These are phyloP conservation scores for Scomber japonicus DNA, from an alignment of 2,113 vertebrate genomes.

Conservation along the genomic window DNA sequence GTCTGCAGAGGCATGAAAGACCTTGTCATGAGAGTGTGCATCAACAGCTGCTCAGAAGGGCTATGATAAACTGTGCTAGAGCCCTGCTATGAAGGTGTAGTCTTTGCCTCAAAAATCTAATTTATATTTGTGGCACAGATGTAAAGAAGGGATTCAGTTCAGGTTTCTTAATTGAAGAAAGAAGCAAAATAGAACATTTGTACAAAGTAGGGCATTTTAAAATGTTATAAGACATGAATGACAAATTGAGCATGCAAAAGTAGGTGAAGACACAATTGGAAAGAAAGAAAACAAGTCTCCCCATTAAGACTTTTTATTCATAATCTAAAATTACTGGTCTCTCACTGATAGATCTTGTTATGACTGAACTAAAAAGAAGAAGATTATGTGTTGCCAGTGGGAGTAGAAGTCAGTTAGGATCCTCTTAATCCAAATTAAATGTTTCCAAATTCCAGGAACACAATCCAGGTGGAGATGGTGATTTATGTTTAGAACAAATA, in stretches of 20 bases:
- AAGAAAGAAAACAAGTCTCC: neutral
- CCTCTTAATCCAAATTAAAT: conserved; percentile 2
- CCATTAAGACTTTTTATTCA: conserved; percentile 11
- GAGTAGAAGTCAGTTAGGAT: conserved; percentile 1
- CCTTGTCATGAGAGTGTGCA: conserved; percentile 19
- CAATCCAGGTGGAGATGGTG: neutral
- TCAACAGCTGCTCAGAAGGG: conserved; percentile 21
- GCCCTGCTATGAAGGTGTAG: neutral
- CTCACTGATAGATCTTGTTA: neutral
- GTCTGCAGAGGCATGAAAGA: conserved; percentile 40
- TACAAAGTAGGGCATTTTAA: no score
- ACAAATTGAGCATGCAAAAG: no score
- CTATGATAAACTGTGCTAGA: neutral
- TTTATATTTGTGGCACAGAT: no score
- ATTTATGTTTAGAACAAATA: no score
- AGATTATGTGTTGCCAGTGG: conserved; percentile 24
- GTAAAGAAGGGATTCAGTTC: neutral
- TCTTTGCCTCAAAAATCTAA: neutral
- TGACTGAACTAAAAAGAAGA: neutral
- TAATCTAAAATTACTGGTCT: conserved; percentile 2
- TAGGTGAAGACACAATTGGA: neutral
- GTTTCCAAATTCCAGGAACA: neutral
- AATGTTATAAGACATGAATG: no score
- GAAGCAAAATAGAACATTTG: no score
- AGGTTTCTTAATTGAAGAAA: no score